Evolutionary conservation across 2,113 vertebrate genomes (phyloP).

Genomic region (Bothrops jararaca): DNA sequence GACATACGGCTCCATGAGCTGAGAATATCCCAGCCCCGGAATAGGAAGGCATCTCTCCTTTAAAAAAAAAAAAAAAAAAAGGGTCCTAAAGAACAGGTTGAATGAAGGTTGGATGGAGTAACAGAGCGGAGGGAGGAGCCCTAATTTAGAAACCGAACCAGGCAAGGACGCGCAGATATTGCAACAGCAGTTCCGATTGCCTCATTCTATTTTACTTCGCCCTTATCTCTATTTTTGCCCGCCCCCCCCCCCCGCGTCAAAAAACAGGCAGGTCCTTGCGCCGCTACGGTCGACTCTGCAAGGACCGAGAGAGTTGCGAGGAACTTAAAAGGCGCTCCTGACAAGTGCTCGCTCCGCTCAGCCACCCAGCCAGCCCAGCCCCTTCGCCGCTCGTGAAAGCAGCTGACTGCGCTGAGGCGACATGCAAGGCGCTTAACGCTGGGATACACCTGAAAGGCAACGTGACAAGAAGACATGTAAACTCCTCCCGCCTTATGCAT

Average conservation of each 20-base stretch:
- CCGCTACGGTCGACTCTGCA: neutral
- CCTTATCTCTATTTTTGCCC: neutral
- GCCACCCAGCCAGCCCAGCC: no score
- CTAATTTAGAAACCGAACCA: neutral
- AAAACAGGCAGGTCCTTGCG: neutral
- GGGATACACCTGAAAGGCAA: conserved; percentile 65
- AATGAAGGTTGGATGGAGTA: neutral
- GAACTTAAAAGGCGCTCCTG: conserved; percentile 48
- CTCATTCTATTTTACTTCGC: neutral
- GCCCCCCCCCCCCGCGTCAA: neutral
- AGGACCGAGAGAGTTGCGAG: neutral
- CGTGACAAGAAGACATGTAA: conserved; percentile 76
- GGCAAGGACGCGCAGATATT: neutral
- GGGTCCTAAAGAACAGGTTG: neutral
- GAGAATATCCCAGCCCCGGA: neutral
- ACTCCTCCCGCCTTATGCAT: conserved; percentile 65
- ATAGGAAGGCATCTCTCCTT: neutral
- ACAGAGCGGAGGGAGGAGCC: neutral
- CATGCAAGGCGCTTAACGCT: conserved; percentile 59
- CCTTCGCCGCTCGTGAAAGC: conserved; percentile 58
- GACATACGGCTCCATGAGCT: neutral
- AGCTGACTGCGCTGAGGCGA: conserved; percentile 72
- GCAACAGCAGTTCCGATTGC: neutral
- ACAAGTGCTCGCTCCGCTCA: conserved; percentile 5
- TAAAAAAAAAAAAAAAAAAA: neutral